Evolutionary conservation across 2,888 invertebrate genomes (phyloP).

Genomic region (Rotaria socialis): DNA sequence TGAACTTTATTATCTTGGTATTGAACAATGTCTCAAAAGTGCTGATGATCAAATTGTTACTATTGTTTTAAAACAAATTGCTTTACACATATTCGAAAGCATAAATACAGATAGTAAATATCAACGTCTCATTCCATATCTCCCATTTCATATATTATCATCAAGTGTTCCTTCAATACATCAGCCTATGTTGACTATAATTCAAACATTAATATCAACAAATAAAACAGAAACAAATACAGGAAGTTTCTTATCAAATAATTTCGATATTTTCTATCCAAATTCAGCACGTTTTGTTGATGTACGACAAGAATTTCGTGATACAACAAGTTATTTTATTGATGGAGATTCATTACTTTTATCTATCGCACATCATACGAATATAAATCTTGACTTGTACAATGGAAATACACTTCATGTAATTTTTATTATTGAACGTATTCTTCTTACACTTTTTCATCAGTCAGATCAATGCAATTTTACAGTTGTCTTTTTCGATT

Average conservation of each 20-base stretch:
- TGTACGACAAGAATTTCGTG: constrained; percentile 15
- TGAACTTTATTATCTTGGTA: constrained; percentile 5
- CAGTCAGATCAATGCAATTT: not conserved
- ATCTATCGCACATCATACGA: not conserved
- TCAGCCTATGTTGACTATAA: not conserved
- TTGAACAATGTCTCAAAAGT: not conserved
- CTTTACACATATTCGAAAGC: not conserved
- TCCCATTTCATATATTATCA: not conserved
- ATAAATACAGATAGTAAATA: not conserved
- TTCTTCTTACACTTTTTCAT: not conserved
- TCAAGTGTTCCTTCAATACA: not conserved
- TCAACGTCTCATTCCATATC: not conserved
- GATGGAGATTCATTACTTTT: constrained; percentile 19
- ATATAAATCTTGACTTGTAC: not conserved
- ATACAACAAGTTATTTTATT: constrained; percentile 2
- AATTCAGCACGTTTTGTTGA: not conserved
- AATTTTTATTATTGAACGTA: not conserved
- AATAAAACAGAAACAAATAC: not conserved
- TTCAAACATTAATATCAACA: not conserved
- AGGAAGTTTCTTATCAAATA: not conserved
- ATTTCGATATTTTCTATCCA: not conserved
- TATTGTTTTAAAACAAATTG: not conserved
- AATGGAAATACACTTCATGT: constrained; percentile 4
- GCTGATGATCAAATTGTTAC: not conserved
- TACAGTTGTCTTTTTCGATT: constrained; percentile 12